Evolutionary conservation across 64 coral and sea anemone genomes (phyloP).

Genomic region (Actinia tenebrosa): DNA sequence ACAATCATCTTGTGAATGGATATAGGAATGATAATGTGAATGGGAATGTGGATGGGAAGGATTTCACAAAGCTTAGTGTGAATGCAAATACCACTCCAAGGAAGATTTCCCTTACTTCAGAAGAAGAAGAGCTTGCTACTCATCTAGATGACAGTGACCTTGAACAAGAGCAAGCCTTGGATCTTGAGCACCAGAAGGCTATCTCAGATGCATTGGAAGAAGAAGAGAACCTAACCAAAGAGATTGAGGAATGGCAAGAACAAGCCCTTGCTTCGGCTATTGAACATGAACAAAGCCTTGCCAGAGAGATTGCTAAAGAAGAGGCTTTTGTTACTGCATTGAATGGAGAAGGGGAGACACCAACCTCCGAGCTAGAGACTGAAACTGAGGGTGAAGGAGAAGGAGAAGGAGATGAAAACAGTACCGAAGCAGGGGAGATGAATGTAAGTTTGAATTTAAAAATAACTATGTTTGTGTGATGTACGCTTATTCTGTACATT

Average conservation of each 20-base stretch:
- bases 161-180: conserved; percentile 62
- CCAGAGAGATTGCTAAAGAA: conserved; percentile 84
- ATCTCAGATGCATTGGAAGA: conserved; percentile 72
- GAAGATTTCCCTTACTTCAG: not conserved
- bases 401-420: conserved; percentile 44
- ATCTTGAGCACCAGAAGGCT: conserved; percentile 77
- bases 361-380: conserved; percentile 48
- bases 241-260: conserved; percentile 79
- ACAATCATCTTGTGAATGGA: not conserved
- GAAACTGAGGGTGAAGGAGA: conserved; percentile 55
- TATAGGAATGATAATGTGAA: conserved; percentile 9
- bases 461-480: no score
- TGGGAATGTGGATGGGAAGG: conserved; percentile 14
- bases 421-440: conserved; percentile 37
- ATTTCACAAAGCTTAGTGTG: not conserved
- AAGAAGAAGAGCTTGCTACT: conserved; percentile 23
- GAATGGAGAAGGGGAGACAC: conserved; percentile 59
- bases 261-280: conserved; percentile 86
- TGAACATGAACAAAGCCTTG: conserved; percentile 84
- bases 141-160: conserved; percentile 47
- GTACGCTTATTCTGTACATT: no score
- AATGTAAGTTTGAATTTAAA: not conserved
- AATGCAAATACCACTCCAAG: not conserved
- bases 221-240: conserved; percentile 61
- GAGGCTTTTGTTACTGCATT: conserved; percentile 85